Percentiles rank a stretch among this genome's conserved stretches.
These are phyloP conservation scores for Eurypyga helias DNA, from an alignment of 2,113 vertebrate genomes.

Conservation along the genomic window DNA sequence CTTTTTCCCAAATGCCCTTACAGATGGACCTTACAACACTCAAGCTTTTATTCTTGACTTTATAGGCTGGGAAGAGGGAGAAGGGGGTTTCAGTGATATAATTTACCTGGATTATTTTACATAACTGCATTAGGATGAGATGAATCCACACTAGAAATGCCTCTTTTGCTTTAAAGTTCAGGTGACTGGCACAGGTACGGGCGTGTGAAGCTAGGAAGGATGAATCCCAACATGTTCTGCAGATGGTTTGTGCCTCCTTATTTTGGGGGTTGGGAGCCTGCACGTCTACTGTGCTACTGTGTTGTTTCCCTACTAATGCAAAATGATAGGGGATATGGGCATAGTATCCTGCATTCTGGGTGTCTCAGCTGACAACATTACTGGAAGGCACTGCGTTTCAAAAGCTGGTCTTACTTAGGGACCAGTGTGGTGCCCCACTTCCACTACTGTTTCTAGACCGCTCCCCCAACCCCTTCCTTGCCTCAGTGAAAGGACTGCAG, in stretches of 20 bases:
- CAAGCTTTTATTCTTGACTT: neutral
- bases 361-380: neutral
- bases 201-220: neutral
- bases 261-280: neutral
- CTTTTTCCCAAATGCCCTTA: neutral
- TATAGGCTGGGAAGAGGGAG: neutral
- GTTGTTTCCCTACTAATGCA: neutral
- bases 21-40: neutral
- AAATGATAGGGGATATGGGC: rapidly evolving
- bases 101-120: neutral
- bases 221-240: rapidly evolving
- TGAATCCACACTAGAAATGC: neutral
- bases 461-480: neutral
- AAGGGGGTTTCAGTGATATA: neutral
- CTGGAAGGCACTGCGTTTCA: neutral
- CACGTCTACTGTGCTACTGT: neutral
- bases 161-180: neutral
- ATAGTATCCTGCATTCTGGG: neutral
- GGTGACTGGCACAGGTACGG: neutral
- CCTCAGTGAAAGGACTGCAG: neutral
- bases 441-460: neutral
- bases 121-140: neutral
- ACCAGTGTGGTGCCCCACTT: neutral
- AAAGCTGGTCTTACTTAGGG: neutral
- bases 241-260: neutral